Evolutionary conservation across 2,113 vertebrate genomes (phyloP), one percentile per base, ranked within the genome.

Genomic region (Benitochromis conjunctus): DNA sequence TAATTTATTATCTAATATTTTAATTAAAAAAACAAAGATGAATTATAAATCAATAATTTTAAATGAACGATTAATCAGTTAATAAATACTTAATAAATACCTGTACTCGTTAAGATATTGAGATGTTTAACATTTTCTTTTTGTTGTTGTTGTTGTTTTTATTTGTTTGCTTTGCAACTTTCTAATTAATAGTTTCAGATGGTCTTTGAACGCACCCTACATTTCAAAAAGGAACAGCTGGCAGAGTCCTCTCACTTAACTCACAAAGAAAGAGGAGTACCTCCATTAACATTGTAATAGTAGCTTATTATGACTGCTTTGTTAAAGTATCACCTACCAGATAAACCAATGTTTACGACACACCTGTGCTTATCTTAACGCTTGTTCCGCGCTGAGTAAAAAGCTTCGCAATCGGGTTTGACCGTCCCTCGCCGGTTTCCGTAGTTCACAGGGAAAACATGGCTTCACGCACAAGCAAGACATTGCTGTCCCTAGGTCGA

Each of bases 361-460:
- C 13, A 58, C 19, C 13, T 14, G 5, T 14, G 3, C 21, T 76
- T 19, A 60, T 62, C 91, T 54, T 54, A 38, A 79, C 26, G 9
- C 29, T 10, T 46, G 46, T 19, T 76, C 46, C 18, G 8, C 16
- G 5, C n/a, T 4, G 2, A 3, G 2, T 76, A 38, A 60, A 21
- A 18, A 12, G 8, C 19, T 78, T 91, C 31, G 66, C 80, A 4
- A 11, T n/a, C 9, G 5, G 2, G 3, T 1, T 3, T 1, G 2
- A 51, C 79, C 84, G 90, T 86, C 89, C 88, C 58, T 76, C 31
- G 7, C 43, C 4, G 2, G 1, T 2, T 31, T 21, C 94, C 86
- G 92, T 96, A 89, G 85, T 87, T 66, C 53, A 8, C 3, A 43
- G 41, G 2, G 21, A 60, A 87, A 95, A 95, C 86, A 97, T 97